Evolutionary conservation across 2,888 invertebrate genomes (phyloP), one percentile per base, ranked within the genome.

Genomic region (Leistus spinibarbis): DNA sequence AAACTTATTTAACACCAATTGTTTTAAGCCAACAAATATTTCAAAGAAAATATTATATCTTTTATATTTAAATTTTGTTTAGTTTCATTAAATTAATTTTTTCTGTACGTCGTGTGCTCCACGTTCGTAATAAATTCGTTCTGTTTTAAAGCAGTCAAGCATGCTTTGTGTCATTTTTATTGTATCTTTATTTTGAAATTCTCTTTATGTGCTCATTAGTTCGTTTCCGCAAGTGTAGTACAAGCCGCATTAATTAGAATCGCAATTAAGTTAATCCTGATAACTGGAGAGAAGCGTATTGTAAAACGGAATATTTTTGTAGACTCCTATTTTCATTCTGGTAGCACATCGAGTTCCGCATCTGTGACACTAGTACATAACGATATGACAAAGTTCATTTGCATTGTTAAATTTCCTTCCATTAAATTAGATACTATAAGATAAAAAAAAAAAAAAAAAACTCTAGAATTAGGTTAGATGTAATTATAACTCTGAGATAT

Each of bases 241-340:
- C 56, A 68, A 56, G 54, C 68, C 27, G 60, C 69, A 27, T 62
- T 69, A 69, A 62, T 69, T 69, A 69, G 60, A 62, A 69, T 62
- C 62, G 69, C 40, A 69, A 69, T 69, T 69, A 69, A 69, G 53
- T 69, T 60, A 69, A 69, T 57, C 69, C 62, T 69, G 23, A 62
- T 69, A 62, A 62, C 69, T 53, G 62, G n/a, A 20, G 65, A 68
- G 22, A 60, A 60, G 2, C 54, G 54, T 68, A 68, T 68, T 68
- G 68, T 54, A 54, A 54, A 69, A 56, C 69, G 27, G 69, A 22
- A 56, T 24, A 57, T 24, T 24, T 69, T 69, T 57, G 17, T 23
- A 13, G 54, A 69, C 23, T 5, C 40, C 7, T 40, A 10, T 40
- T 40, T 40, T 10, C 27, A 7, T 7, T 27, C 9, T 57, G 16